Base-by-base conservation (phyloP, 2,888 invertebrate genomes). In the Pinctada fucata region DNA sequence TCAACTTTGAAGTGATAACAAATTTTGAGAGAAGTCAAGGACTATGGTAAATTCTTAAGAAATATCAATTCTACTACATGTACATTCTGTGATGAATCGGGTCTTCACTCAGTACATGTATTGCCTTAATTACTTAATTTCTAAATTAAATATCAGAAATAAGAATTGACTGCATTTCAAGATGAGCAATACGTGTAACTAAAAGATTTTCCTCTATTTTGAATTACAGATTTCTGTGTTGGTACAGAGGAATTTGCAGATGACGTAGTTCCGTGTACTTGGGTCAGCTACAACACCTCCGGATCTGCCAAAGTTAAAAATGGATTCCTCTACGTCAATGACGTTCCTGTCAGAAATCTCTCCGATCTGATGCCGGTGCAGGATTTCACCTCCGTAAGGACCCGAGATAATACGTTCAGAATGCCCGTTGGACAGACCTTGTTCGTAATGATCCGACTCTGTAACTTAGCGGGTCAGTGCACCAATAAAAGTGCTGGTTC, bases 381-480 rank as follows among this genome's bases (percentile, higher is more conserved):
- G 51, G 68, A 64, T 13, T 50, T 10, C 49, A 52, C 49, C 3
- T 49, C 68, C 50, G 51, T 16, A 16, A 64, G 47, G 58, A 45
- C 50, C 50, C 50, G 64, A 52, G n/a, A 63, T 16, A 50, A 74
- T 31, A 31, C 31, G 49, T 74, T 74, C 51, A 45, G 66, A 13
- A 74, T 74, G 74, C 74, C 74, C 45, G n/a, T 48, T 4, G 69
- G 48, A 63, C 72, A 74, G 45, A 58, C 58, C n/a, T 49, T 78
- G 69, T 78, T 73, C 65, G 45, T 73, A 3, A 78, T 68, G 13
- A 45, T 87, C 68, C 67, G 78, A 47, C 67, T 85, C 5, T 88
- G 88, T 78, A 87, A 86, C 67, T 80, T 83, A 52, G 87, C 87
- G 0, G 52, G 80, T 31, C 67, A 82, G 10, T 86, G 87, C 68